A percentile compares a stretch with the other conserved stretches of the same genome.
Conservation (phyloP, 2,113 vertebrate species). For the Triplophysa dalaica region DNA sequence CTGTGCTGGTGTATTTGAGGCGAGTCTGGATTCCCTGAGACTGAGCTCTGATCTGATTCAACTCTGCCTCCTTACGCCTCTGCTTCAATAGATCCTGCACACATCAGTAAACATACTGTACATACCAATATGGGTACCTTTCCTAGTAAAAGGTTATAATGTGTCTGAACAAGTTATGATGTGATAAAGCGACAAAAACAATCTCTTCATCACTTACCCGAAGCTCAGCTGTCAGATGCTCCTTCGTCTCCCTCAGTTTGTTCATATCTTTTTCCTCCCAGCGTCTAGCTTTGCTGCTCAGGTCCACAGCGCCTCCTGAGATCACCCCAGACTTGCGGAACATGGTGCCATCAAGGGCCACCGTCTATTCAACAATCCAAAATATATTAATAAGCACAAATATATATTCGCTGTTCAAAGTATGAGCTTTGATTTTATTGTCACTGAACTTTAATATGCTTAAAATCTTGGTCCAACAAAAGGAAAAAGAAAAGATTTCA, state of each 20-base stretch:
- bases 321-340: constrained; percentile 93
- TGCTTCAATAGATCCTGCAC: constrained; percentile 81
- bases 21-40: constrained; percentile 82
- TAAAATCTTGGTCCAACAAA: too few species aligned
- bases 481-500: too few species aligned
- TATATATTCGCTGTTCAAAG: too few species aligned
- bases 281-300: constrained; percentile 82
- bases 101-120: neutral
- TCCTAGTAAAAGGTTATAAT: neutral
- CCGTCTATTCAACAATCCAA: constrained; percentile 74
- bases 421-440: neutral
- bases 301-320: constrained; percentile 88
- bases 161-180: too few species aligned
- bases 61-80: constrained; percentile 83
- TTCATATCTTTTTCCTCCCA: constrained; percentile 92
- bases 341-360: constrained; percentile 91
- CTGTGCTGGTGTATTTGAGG: constrained; percentile 86
- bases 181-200: too few species aligned
- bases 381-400: neutral
- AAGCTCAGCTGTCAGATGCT: constrained; percentile 77
- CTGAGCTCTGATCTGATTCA: constrained; percentile 82
- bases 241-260: constrained; percentile 80
- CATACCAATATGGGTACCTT: too few species aligned
- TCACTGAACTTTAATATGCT: too few species aligned
- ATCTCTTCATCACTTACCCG: constrained; percentile 71